Percentiles rank a stretch among this genome's conserved stretches.
phyloP scores from a whole-genome alignment of 1,140 invertebrate species.

The Euura saliciscinereae region DNA sequence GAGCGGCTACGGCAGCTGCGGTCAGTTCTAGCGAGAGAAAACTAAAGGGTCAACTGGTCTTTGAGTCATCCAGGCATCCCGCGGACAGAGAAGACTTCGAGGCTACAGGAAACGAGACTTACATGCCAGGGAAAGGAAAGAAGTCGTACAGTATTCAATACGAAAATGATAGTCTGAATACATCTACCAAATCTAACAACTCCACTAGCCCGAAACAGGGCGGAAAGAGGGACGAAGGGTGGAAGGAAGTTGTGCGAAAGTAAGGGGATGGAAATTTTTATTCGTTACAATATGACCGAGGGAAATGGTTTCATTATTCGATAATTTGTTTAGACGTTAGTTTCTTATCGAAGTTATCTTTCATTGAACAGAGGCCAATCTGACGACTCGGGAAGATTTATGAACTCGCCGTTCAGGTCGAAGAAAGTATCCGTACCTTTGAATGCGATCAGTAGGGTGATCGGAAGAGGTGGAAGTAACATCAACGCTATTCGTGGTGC shows the following conservation, averaged over 20 bases:
- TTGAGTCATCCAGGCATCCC: slow-evolving; percentile 67
- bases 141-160: slow-evolving; percentile 57
- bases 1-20: slow-evolving; percentile 27
- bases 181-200: slow-evolving; percentile 46
- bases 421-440: slow-evolving; percentile 93
- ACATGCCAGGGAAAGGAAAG: slow-evolving; percentile 62
- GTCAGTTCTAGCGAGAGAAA: slow-evolving; percentile 49
- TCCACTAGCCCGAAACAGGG: slow-evolving; percentile 74
- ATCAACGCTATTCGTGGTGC: slow-evolving; percentile 95
- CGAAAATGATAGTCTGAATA: slow-evolving; percentile 50
- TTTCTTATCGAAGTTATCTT: background rate
- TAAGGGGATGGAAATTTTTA: slow-evolving; percentile 46
- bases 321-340: background rate
- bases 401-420: slow-evolving; percentile 61
- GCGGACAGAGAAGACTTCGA: slow-evolving; percentile 73
- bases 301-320: background rate
- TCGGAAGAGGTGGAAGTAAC: slow-evolving; percentile 94
- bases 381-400: slow-evolving; percentile 55
- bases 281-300: background rate
- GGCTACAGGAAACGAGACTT: slow-evolving; percentile 68
- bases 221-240: slow-evolving; percentile 87
- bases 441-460: slow-evolving; percentile 93
- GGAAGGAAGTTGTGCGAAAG: slow-evolving; percentile 95
- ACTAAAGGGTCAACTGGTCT: slow-evolving; percentile 61
- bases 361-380: slow-evolving; percentile 48